Evolutionary conservation across 2,113 vertebrate genomes (phyloP), one percentile per base, ranked within the genome.

Genomic region (Brienomyrus longianalis): DNA sequence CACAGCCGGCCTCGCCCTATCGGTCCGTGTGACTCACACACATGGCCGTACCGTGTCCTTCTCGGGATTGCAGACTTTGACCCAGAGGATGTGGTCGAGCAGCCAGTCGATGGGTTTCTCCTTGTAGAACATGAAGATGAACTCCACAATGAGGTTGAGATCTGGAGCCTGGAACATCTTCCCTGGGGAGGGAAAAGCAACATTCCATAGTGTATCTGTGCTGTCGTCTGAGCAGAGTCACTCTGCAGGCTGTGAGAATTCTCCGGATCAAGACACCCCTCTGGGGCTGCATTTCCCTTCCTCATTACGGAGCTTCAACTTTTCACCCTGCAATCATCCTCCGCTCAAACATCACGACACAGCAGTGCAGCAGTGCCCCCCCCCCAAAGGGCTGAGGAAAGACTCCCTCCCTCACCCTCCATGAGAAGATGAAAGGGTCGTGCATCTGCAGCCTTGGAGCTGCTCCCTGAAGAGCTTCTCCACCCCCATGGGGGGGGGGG

Each of bases 101-200:
- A 99, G 96, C 98, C 98, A 99, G 90, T 99, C 98, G 51, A 99
- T 99, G 89, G 98, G 98, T 92, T 99, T 99, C 95, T 99, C 98
- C 91, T 99, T 99, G 91, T 99, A 99, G 94, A 99, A 99, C 98
- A 99, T 99, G 92, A 99, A 97, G 95, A 99, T 99, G 94, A 99
- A 99, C 95, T 99, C 98, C 87, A 99, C 98, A 89, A 99, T 98
- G 91, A 99, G 96, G 93, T 98, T 99, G 80, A 99, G 95, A 95
- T 99, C 98, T 62, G 98, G 98, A 51, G 98, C 97, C 94, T 99
- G 98, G 93, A 99, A 99, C 98, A 99, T 99, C 95, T 99, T 99
- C 91, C 98, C 98, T 99, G 94, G 31, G 93, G 43, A 88, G 85
- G 80, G 59, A 83, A 52, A 85, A 43, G 11, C 51, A 35, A 39